phyloP scores from a whole-genome alignment of 2,113 vertebrate species.

The Chloebia gouldiae region DNA sequence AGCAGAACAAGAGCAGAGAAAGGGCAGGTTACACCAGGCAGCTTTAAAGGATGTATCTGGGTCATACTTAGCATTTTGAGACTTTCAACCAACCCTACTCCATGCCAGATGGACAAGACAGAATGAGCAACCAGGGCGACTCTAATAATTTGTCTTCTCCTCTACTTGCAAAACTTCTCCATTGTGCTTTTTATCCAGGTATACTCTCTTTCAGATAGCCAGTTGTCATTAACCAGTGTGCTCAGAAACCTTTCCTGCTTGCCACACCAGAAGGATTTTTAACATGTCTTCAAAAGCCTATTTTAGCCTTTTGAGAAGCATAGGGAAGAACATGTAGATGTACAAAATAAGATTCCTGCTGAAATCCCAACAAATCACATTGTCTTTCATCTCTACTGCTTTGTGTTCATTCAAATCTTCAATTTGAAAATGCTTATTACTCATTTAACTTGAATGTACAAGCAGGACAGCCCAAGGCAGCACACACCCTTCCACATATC shows the following conservation, averaged over 20 bases:
- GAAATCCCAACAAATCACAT: neutral
- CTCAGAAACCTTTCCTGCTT: neutral
- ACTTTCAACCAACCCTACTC: neutral
- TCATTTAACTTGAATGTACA: neutral
- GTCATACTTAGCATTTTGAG: neutral
- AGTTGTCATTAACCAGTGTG: neutral
- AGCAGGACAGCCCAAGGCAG: neutral
- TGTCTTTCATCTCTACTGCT: neutral
- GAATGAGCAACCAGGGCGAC: neutral
- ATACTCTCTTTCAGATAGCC: neutral
- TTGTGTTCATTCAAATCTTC: neutral
- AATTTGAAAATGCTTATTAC: neutral
- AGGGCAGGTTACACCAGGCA: neutral
- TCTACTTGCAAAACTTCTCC: neutral
- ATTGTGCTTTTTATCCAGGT: neutral
- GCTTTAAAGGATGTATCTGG: neutral
- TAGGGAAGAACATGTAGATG: accelerated
- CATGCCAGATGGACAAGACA: neutral
- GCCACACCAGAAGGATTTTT: neutral
- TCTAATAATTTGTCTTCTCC: neutral
- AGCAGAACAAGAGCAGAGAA: neutral
- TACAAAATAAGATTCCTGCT: neutral
- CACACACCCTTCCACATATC: neutral
- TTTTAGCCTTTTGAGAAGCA: neutral
- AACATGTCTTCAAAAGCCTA: neutral